A percentile compares a stretch with the other conserved stretches of the same genome.
phyloP scores from a whole-genome alignment of 2,797 vertebrate genomes.

The Protosalanx chinensis region DNA sequence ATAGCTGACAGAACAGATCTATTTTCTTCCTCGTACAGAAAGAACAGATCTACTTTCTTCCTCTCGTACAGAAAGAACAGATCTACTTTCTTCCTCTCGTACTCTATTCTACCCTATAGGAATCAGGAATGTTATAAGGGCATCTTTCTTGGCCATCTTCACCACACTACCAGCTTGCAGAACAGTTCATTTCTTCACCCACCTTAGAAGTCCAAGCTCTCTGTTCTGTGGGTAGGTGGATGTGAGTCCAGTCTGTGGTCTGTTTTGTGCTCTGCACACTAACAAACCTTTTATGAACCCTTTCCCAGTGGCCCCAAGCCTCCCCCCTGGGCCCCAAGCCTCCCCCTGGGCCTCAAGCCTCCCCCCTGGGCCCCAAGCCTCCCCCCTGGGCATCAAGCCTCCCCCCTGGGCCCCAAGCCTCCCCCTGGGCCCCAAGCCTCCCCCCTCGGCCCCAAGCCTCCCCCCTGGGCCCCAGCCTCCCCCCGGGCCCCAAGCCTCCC shows the following conservation, averaged over 20 bases:
- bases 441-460: no score
- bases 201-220: slow-evolving; percentile 3
- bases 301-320: slow-evolving; percentile 20
- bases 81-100: neutral
- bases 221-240: neutral
- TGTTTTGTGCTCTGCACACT: neutral
- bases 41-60: slow-evolving; percentile 6
- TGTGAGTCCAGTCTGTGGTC: neutral
- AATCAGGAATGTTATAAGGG: slow-evolving; percentile 37
- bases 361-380: no score
- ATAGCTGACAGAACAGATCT: slow-evolving; percentile 13
- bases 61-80: slow-evolving; percentile 11
- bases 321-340: no score
- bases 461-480: no score
- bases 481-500: no score
- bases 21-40: neutral
- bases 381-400: no score
- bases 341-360: no score
- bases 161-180: neutral
- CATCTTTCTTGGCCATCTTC: slow-evolving; percentile 20
- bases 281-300: slow-evolving; percentile 26
- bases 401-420: no score
- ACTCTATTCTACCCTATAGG: slow-evolving; percentile 20
- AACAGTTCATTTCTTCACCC: slow-evolving; percentile 6
- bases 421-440: no score